phyloP scores from a whole-genome alignment of 2,113 vertebrate genomes.

The Myiozetetes cayanensis region DNA sequence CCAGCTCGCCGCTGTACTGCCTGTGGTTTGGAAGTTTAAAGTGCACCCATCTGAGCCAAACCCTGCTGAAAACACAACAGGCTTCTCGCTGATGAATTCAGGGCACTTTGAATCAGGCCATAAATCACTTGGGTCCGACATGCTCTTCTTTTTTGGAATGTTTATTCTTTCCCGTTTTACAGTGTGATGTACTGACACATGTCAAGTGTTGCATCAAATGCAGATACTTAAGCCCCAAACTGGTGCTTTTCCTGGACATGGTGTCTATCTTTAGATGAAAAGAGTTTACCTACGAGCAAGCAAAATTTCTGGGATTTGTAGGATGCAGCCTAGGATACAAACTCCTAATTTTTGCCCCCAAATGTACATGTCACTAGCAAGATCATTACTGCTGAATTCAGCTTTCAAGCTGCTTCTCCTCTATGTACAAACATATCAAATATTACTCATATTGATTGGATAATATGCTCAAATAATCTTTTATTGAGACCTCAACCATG shows the following conservation, averaged over 20 bases:
- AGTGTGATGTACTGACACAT: not conserved
- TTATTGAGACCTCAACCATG: not conserved
- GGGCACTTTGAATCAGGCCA: not conserved
- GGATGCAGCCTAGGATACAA: not conserved
- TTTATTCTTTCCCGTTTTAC: not conserved
- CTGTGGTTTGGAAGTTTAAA: conserved; percentile 20
- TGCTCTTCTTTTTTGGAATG: not conserved
- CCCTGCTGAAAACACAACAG: not conserved
- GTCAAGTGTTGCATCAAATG: not conserved
- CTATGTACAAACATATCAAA: not conserved
- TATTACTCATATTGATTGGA: not conserved
- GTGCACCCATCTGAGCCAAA: not conserved
- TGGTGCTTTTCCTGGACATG: not conserved
- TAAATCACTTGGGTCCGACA: not conserved
- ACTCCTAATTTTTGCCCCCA: not conserved
- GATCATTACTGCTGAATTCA: not conserved
- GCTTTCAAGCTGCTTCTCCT: not conserved
- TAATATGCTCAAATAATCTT: not conserved
- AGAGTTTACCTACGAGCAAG: not conserved
- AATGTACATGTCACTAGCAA: not conserved
- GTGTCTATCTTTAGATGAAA: not conserved
- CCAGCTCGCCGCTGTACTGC: not conserved
- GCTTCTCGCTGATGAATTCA: not conserved
- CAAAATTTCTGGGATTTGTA: not conserved
- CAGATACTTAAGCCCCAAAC: not conserved